Evolutionary conservation across 2,888 invertebrate species (phyloP), one percentile per base, ranked within the genome.

Genomic region (Marasmarcha lunaedactyla): DNA sequence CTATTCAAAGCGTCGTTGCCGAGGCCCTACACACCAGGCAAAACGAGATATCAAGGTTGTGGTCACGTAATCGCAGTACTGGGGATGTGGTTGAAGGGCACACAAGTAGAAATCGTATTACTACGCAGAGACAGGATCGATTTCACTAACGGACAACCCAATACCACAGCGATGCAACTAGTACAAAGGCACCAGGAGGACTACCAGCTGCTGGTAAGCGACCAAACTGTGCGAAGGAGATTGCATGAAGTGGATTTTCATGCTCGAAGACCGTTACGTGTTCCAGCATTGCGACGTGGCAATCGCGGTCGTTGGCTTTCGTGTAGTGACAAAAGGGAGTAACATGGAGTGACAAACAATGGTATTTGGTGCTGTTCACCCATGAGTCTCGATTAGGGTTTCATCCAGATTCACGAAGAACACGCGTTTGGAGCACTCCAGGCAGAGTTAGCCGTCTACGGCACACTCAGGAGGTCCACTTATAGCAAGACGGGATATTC

Each of bases 381-480:
- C 36, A 45, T 39, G 41, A 42, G 36, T 42, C 35, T 33, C 36
- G 40, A 27, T 45, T 42, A 25, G 20, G 41, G 26, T 42, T 45
- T 20, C 40, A 44, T 33, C 42, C 38, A 1, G 42, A 42, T 40
- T 36, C 34, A 14, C 35, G 37, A 14, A 40, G 40, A 35, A 25
- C 15, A 37, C 43, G 38, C 38, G 40, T 42, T 5, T 42, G 39
- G 41, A 20, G 39, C 37, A 39, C 35, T 33, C 35, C 41, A 35
- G 44, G 41, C 11, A 34, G 41, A 15, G 25, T 15, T 10, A 40
- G 37, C 35, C 37, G 35, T 14, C 40, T 41, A 9, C 41, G 34
- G 12, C 15, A 38, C 20, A 13, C 33, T 5, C 38, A 41, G 40
- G 42, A 30, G 40, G 41, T 38, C 35, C 38, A 33, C 9, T 7